Base-by-base conservation (phyloP, 2,888 invertebrate genomes). In the Mesorhabditis spiculigera region DNA sequence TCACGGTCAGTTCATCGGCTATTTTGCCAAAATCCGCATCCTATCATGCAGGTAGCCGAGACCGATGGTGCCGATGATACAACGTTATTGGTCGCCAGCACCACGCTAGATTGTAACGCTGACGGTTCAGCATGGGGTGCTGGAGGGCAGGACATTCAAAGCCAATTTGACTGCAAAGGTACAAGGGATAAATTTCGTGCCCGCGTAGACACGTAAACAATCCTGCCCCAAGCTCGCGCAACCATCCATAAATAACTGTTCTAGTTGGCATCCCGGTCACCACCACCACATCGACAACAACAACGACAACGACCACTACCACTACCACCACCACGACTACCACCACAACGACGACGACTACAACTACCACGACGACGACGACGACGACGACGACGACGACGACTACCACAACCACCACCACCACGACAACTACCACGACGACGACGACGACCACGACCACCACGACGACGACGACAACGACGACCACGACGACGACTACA, bases 241-340 rank as follows among this genome's bases (percentile, higher is more conserved):
- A n/a, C n/a, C n/a, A n/a, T n/a, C 68, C 5, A 61, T 65, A 10
- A 68, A 64, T 4, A 65, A 68, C 4, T 63, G 58, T 0, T 65
- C 66, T 8, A 63, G 41, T 43, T 43, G 6, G 43, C 65, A 43
- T 41, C 65, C 5, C 41, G 43, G 50, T 50, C 50, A 50, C 45
- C 63, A 16, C 45, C 43, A 10, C 42, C 0, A 69, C 69, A 8
- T 61, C 58, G n/a, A 68, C 68, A 43, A 67, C 67, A 45, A 50
- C 65, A 0, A 71, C 70, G 5, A 68, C 58, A 5, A 69, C 69
- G 4, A 65, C 69, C 6, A 70, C 70, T 8, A 67, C 63, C 5
- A 66, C 69, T 3, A 69, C 69, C n/a, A 65, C 68, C n/a, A n/a
- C n/a, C n/a, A n/a, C n/a, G n/a, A n/a, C n/a, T n/a, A n/a, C n/a